These are phyloP conservation scores for Colossoma macropomum DNA, from an alignment of 2,113 vertebrate species.

Conservation along the genomic window DNA sequence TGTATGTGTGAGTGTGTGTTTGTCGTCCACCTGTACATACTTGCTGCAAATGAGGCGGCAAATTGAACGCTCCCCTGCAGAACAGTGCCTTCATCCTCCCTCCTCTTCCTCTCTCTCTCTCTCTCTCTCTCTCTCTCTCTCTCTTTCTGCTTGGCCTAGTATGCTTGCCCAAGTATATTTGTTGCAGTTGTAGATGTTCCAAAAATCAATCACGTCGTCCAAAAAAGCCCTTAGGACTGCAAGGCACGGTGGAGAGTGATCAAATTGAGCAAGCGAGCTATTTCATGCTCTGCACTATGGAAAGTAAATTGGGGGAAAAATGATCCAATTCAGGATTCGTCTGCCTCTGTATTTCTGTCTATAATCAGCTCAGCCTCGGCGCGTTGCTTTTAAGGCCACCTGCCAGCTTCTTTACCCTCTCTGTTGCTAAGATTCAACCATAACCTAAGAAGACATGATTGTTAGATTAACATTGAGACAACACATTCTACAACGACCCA, in stretches of 20 bases:
- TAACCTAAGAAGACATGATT: constrained; percentile 8
- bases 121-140: neutral
- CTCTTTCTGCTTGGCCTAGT: neutral
- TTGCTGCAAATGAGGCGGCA: constrained; percentile 57
- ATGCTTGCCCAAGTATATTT: constrained; percentile 24
- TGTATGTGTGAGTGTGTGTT: constrained; percentile 31
- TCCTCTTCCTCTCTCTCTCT: neutral
- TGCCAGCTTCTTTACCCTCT: neutral
- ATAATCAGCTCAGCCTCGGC: neutral
- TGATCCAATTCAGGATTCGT: constrained; percentile 18
- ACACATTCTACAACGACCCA: neutral
- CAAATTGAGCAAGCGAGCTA: constrained; percentile 22
- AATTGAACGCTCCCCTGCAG: constrained; percentile 54
- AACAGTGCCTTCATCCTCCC: constrained; percentile 15
- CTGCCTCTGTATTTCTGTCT: constrained; percentile 9
- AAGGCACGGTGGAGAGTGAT: constrained; percentile 14
- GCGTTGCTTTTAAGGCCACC: constrained; percentile 12
- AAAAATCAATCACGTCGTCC: constrained; percentile 26
- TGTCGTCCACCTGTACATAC: constrained; percentile 49
- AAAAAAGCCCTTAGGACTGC: constrained; percentile 15
- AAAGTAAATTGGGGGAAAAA: constrained; percentile 14
- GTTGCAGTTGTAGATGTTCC: constrained; percentile 35
- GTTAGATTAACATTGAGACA: constrained; percentile 21
- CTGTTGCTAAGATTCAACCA: neutral
- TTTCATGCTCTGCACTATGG: constrained; percentile 28